Base-by-base conservation (phyloP, 1,140 invertebrate species). In the Tetraneura akinire region DNA sequence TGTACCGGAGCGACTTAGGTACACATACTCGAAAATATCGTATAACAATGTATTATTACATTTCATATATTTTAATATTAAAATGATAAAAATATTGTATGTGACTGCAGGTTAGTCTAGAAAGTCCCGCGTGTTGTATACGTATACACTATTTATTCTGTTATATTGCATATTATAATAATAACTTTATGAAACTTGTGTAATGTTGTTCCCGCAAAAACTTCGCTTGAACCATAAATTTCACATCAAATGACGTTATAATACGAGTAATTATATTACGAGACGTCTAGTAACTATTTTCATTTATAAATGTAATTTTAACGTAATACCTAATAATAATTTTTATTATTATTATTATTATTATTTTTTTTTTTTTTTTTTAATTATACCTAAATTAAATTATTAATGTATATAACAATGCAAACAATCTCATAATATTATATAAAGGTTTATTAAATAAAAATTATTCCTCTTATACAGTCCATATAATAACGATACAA, bases 31-130 rank as follows among this genome's bases (percentile, higher is more conserved):
- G 64, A 45, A 66, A 66, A 66, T 21, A 42, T 45, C n/a, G 11
- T 45, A 42, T 1, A 47, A 68, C 47, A 70, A 26, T 6, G 66
- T 37, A 37, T 70, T 47, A 26, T 23, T 68, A 68, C 64, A 68
- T 70, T 70, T 47, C n/a, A n/a, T n/a, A 21, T 42, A 47, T 70
- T 70, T 70, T 70, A 47, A 47, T 70, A 47, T 70, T 23, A 70
- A 70, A 70, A n/a, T 23, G 42, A 47, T 23, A 70, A 70, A 70
- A 70, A 49, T 49, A 26, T 1, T 47, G 26, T 49, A 26, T 49
- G 21, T 9, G 2, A 26, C 66, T 68, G 26, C n/a, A 45, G 2
- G 18, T 16, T 14, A 18, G 14, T 47, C 16, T 51, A 29, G 21
- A 71, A 49, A 49, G 23, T 18, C 32, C 29, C 23, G 42, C 37